A percentile compares a stretch with the other conserved stretches of the same genome.
These are phyloP conservation scores for Zaprionus inermis DNA, from an alignment of 1,140 invertebrate genomes.

Conservation along the genomic window DNA sequence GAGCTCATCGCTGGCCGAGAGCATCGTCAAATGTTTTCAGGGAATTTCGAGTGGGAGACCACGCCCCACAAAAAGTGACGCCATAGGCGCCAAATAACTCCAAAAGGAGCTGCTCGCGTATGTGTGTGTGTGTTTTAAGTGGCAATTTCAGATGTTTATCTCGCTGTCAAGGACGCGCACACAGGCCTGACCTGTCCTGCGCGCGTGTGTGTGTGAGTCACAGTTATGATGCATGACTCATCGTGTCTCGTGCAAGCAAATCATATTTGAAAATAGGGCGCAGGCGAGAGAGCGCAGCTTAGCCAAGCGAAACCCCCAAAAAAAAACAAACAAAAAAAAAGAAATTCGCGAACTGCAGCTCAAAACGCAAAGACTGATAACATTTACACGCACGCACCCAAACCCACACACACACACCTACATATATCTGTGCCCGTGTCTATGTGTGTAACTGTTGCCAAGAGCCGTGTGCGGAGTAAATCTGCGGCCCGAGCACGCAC, in stretches of 20 bases:
- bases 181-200: slow-evolving; percentile 14
- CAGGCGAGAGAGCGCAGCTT: background rate
- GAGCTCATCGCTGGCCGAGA: slow-evolving; percentile 55
- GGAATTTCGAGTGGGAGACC: slow-evolving; percentile 15
- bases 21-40: slow-evolving; percentile 1
- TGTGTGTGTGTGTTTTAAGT: slow-evolving; percentile 30
- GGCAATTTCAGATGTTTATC: slow-evolving; percentile 59
- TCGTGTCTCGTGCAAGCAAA: slow-evolving; percentile 24
- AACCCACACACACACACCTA: background rate
- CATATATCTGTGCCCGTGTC: background rate
- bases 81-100: slow-evolving; percentile 51
- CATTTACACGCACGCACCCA: background rate
- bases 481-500: background rate
- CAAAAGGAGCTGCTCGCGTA: slow-evolving; percentile 30
- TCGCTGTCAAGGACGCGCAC: slow-evolving; percentile 51
- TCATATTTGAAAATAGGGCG: slow-evolving; percentile 38
- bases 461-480: background rate
- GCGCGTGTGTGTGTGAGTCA: slow-evolving; percentile 53
- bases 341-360: slow-evolving; percentile 9
- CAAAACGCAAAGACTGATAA: slow-evolving; percentile 14
- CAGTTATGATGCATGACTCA: slow-evolving; percentile 54
- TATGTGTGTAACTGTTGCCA: background rate
- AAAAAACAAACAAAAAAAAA: slow-evolving; percentile 5
- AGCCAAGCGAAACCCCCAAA: too few species aligned
- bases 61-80: slow-evolving; percentile 62